Evolutionary conservation across 2,888 invertebrate species (phyloP).

Genomic region (Chorisops tibialis): DNA sequence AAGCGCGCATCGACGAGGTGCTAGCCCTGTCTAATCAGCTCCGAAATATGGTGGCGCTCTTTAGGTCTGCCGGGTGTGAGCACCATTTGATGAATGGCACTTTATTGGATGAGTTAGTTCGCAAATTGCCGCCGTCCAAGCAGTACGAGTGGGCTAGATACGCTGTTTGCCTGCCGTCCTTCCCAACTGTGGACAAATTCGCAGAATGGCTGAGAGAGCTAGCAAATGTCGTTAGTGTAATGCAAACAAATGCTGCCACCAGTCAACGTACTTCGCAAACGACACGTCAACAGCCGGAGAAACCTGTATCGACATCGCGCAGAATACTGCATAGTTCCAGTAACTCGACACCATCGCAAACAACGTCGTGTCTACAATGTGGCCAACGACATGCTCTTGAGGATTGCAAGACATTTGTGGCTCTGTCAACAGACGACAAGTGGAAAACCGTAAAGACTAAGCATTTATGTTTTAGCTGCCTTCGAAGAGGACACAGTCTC

Average conservation of each 20-base stretch:
- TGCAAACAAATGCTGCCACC: constrained; percentile 9
- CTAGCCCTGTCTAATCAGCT: constrained; percentile 16
- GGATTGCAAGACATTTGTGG: not conserved
- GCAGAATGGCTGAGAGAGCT: constrained; percentile 23
- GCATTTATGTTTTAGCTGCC: not conserved
- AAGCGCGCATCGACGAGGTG: constrained; percentile 4
- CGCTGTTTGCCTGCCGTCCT: constrained; percentile 17
- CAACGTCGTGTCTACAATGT: not conserved
- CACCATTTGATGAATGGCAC: not conserved
- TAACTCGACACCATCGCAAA: not conserved
- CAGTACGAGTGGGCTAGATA: constrained; percentile 30
- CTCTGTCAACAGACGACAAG: not conserved
- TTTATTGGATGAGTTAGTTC: not conserved
- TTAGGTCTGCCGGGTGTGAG: constrained; percentile 1
- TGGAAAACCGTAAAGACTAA: not conserved
- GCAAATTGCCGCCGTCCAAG: constrained; percentile 32
- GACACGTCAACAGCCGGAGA: not conserved
- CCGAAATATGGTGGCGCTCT: constrained; percentile 27
- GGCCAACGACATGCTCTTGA: not conserved
- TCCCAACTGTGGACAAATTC: constrained; percentile 16
- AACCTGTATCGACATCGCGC: not conserved
- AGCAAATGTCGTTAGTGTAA: constrained; percentile 25
- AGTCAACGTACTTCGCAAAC: not conserved
- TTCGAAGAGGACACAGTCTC: not conserved
- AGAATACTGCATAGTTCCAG: not conserved